Base-by-base conservation (phyloP, 2,113 vertebrate species). In the Raja brachyura region DNA sequence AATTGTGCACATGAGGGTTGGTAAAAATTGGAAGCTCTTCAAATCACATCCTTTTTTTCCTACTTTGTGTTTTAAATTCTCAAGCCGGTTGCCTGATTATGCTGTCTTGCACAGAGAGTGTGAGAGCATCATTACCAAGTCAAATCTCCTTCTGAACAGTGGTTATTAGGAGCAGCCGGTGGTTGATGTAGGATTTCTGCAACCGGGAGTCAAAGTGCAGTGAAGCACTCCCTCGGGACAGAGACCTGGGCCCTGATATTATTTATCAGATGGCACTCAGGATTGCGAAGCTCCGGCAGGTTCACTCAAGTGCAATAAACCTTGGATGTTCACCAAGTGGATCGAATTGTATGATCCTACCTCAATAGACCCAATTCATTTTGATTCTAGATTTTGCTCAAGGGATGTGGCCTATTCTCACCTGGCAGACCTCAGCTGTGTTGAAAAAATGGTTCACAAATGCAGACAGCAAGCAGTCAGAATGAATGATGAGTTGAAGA, bases 51-150 rank as follows among this genome's bases (percentile, higher is more conserved):
- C 28, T 31, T 66, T 63, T 28, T 39, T 79, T 39, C 6, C 6
- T 8, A 16, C n/a, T 66, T 14, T 66, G 59, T 31, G n/a, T 18
- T 88, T 88, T 61, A 88, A 88, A 66, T 88, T 86, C 28, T 59
- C 61, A 10, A n/a, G 56, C 83, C 31, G 28, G 11, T 16, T 31
- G 83, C 59, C 59, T 8, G 83, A 66, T n/a, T 31, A 16, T 13
- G n/a, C 59, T 31, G 28, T 28, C 83, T 88, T 63, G 83, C 56
- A n/a, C 81, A 86, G 25, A 59, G 14, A n/a, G 56, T 86, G 4
- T 61, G 81, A 86, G 81, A n/a, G 81, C 59, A 31, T 88, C 59
- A 88, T 63, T 88, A 88, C 61, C 75, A 63, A 63, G n/a, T 88
- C 83, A 31, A 63, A 88, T 88, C 83, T 88, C n/a, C 63, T 63